Conservation (phyloP, 2,113 vertebrate species). For the Plecotus auritus region DNA sequence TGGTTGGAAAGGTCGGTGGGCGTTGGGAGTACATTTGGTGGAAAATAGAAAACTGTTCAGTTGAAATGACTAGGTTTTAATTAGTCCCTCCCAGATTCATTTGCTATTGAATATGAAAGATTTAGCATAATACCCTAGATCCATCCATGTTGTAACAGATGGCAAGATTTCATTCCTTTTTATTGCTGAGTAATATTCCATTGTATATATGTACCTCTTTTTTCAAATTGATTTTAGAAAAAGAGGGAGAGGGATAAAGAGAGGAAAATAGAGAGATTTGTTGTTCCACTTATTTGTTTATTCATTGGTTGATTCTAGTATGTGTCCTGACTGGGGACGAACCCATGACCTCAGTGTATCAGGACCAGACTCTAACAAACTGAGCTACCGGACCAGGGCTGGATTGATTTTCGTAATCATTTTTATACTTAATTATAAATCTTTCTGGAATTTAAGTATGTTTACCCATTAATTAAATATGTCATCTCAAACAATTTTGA, state of each 20-base stretch:
- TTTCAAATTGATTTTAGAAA: not conserved
- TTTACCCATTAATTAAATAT: not conserved
- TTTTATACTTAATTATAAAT: not conserved
- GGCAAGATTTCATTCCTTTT: not conserved
- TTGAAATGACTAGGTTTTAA: not conserved
- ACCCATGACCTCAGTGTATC: not conserved
- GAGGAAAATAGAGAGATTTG: not conserved
- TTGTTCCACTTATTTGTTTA: not conserved
- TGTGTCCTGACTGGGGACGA: not conserved
- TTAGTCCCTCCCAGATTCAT: not conserved
- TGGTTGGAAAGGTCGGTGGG: not conserved
- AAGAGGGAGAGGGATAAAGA: too few relatives aligned
- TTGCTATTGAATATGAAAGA: not conserved
- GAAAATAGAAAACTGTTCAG: not conserved
- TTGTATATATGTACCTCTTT: not conserved
- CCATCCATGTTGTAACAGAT: not conserved
- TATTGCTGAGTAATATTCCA: not conserved
- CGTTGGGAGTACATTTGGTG: not conserved
- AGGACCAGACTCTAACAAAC: not conserved
- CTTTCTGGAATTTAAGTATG: not conserved
- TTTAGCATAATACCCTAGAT: not conserved
- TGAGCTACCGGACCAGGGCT: not conserved
- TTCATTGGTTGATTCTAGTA: not conserved
- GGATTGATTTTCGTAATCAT: not conserved
- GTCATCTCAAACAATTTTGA: not conserved